Base-by-base conservation (phyloP, 2,888 invertebrate genomes). In the Lordiphosa andalusiaca region DNA sequence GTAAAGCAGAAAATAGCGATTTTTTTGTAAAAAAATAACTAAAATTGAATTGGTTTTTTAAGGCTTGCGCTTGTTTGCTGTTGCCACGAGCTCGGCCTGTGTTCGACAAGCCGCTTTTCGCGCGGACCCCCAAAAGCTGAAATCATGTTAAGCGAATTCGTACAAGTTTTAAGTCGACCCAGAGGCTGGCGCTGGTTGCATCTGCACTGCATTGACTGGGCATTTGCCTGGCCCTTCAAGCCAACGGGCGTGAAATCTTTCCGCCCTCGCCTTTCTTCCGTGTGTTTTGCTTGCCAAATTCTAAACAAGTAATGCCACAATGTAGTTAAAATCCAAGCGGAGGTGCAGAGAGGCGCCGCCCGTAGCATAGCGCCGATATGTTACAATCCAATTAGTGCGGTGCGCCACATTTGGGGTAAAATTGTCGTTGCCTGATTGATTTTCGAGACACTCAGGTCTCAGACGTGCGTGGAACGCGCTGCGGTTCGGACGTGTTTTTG, bases 331-430 rank as follows among this genome's bases (percentile, higher is more conserved):
- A 59, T 67, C 30, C 33, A 44, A 72, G 66, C 75, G 68, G 63
- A 52, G 40, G 63, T 48, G 44, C 51, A 55, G 54, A 46, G 50
- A 44, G 40, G 47, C 59, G 42, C 35, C 57, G 68, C 52, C 62
- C 78, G 37, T 59, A 38, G 60, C 53, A 52, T 35, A 67, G 44
- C 49, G 51, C 50, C 70, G 69, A 87, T 83, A 80, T 84, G 77
- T 85, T 81, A 70, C 88, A 89, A 89, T 89, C 88, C 88, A 89
- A 89, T 89, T 89, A 89, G 86, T 42, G 47, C 21, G 53, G 39
- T 62, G 65, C 62, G 65, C 66, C 69, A 69, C 59, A 67, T 66
- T 76, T 62, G 44, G 53, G 40, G 71, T 73, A 50, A 66, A 55
- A 60, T 55, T 67, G 67, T 63, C 40, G 49, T 61, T 35, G 53